A percentile compares a stretch with the other conserved stretches of the same genome.
phyloP scores from a whole-genome alignment of 2,888 invertebrate genomes.

The Hoplodrina blanda region DNA sequence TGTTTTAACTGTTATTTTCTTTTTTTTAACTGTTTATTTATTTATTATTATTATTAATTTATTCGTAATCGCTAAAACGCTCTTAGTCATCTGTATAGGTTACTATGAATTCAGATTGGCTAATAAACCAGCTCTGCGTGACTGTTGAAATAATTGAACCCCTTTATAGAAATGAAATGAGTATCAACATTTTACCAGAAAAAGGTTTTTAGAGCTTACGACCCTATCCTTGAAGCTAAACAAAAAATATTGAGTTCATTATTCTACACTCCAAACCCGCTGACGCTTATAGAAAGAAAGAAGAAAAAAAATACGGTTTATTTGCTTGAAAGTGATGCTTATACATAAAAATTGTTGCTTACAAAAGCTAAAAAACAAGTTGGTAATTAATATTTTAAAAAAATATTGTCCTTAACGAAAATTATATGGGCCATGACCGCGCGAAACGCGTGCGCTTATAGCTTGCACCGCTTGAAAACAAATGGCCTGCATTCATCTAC shows the following conservation, averaged over 20 bases:
- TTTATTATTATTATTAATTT: too few relatives aligned
- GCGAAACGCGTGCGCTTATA: conserved; percentile 25
- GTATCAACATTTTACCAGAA: not conserved
- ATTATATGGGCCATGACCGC: too few relatives aligned
- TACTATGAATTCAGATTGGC: not conserved
- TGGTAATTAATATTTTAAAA: too few relatives aligned
- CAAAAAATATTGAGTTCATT: conserved; percentile 7
- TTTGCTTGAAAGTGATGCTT: too few relatives aligned
- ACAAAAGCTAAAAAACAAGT: too few relatives aligned
- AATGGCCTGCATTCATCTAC: conserved; percentile 83
- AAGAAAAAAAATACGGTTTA: too few relatives aligned
- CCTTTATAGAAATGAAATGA: not conserved
- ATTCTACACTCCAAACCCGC: conserved; percentile 29
- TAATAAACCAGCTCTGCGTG: not conserved
- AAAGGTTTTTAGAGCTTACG: conserved; percentile 1
- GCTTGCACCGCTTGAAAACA: conserved; percentile 64
- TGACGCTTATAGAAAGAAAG: conserved; percentile 33
- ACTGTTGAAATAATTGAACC: not conserved
- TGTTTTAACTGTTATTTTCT: too few relatives aligned
- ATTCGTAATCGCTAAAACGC: not conserved
- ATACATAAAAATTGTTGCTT: too few relatives aligned
- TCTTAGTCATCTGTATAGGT: too few relatives aligned
- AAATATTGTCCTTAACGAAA: too few relatives aligned
- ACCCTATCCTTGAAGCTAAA: conserved; percentile 20
- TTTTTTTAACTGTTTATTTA: too few relatives aligned